phyloP scores from a whole-genome alignment of 1,140 invertebrate genomes.

The Platyscapa corneri region DNA sequence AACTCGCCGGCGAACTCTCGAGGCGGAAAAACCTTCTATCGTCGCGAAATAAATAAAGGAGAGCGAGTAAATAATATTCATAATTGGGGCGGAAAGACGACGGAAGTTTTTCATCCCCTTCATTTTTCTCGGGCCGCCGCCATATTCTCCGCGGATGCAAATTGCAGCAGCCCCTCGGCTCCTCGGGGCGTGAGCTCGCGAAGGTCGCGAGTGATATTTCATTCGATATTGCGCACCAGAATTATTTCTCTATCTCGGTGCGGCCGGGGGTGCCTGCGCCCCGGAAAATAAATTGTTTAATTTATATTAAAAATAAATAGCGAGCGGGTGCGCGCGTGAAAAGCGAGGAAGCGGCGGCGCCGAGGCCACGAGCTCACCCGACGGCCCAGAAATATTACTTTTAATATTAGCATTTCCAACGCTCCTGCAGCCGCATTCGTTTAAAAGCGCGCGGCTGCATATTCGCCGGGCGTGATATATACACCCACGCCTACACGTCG shows the following conservation, averaged over 20 bases:
- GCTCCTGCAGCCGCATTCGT: conserved; percentile 14
- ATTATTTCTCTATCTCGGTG: conserved; percentile 69
- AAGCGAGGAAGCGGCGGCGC: conserved; percentile 49
- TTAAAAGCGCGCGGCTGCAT: conserved; percentile 40
- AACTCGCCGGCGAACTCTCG: neutral
- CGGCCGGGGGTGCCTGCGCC: neutral
- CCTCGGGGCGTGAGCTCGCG: conserved; percentile 19
- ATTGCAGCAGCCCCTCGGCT: conserved; percentile 56
- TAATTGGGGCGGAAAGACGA: conserved; percentile 40
- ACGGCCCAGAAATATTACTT: conserved; percentile 66
- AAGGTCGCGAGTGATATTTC: conserved; percentile 65
- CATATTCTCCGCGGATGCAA: conserved; percentile 54
- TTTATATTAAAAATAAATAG: conserved; percentile 73
- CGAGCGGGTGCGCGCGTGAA: conserved; percentile 47
- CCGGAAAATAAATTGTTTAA: conserved; percentile 70
- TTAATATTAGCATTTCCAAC: conserved; percentile 66
- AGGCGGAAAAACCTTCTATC: neutral
- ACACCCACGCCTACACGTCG: neutral
- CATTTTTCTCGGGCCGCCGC: conserved; percentile 44
- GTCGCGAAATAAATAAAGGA: conserved; percentile 30
- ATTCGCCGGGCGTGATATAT: conserved; percentile 32
- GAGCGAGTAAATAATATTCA: conserved; percentile 29
- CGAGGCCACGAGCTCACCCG: conserved; percentile 28
- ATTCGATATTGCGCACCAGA: conserved; percentile 67
- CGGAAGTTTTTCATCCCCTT: conserved; percentile 51